phyloP scores from a whole-genome alignment of 2,113 vertebrate species.

The Mohoua ochrocephala region DNA sequence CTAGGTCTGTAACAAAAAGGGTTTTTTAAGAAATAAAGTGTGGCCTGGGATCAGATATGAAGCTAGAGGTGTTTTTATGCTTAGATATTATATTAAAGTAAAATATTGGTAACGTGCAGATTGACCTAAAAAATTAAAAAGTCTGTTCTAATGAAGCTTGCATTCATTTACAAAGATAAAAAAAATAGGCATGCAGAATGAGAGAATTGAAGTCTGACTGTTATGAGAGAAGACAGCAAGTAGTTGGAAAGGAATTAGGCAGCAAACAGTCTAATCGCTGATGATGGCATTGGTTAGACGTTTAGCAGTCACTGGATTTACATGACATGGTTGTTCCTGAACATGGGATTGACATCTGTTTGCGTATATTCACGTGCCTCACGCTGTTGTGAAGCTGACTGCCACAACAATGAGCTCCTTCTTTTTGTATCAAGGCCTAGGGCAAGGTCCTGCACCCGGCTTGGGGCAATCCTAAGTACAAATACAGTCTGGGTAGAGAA shows the following conservation, averaged over 20 bases:
- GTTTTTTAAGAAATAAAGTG: background rate
- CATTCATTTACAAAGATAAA: background rate
- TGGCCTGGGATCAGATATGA: background rate
- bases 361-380: fast-evolving
- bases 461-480: background rate
- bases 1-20: background rate
- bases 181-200: background rate
- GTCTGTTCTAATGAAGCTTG: background rate
- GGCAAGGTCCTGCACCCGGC: background rate
- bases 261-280: background rate
- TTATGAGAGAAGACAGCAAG: background rate
- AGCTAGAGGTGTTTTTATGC: background rate
- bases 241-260: background rate
- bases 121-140: background rate
- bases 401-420: background rate
- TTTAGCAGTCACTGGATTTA: background rate
- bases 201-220: background rate
- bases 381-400: background rate
- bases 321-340: background rate
- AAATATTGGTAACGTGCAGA: background rate
- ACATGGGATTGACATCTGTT: background rate
- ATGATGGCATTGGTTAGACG: background rate
- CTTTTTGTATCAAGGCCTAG: background rate
- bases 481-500: background rate
- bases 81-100: background rate